These are phyloP conservation scores for Panopea generosa DNA, from an alignment of 2,888 invertebrate species.

Conservation along the genomic window DNA sequence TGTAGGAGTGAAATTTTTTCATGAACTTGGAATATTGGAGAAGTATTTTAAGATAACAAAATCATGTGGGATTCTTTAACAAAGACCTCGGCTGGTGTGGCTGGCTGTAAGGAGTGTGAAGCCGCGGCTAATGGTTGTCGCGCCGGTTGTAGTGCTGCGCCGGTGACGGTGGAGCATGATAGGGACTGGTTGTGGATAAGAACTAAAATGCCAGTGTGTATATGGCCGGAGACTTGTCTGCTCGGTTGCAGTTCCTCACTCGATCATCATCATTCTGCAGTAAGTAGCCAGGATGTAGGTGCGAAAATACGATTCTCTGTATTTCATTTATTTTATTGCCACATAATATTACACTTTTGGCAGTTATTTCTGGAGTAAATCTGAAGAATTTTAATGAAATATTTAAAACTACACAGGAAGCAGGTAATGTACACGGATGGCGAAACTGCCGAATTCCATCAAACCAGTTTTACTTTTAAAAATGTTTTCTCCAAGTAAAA, in stretches of 20 bases:
- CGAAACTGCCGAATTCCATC: too few relatives aligned
- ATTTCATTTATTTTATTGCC: too few relatives aligned
- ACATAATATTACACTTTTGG: too few relatives aligned
- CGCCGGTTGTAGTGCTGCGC: slow-evolving; percentile 51
- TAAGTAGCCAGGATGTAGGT: slow-evolving; percentile 1
- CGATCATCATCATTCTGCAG: slow-evolving; percentile 25
- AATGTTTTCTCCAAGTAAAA: too few relatives aligned
- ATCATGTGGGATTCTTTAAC: slow-evolving; percentile 58
- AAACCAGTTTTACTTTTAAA: too few relatives aligned
- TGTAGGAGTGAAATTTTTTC: too few relatives aligned
- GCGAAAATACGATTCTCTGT: too few relatives aligned
- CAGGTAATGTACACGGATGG: too few relatives aligned
- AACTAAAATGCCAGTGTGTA: slow-evolving; percentile 77
- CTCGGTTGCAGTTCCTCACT: slow-evolving; percentile 66
- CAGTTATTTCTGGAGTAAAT: too few relatives aligned
- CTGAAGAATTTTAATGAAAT: too few relatives aligned
- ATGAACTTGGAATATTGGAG: too few relatives aligned
- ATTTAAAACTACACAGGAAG: too few relatives aligned
- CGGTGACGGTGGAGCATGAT: slow-evolving; percentile 68
- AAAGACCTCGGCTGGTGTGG: slow-evolving; percentile 52
- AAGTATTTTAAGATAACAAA: background rate
- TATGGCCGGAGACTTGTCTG: slow-evolving; percentile 77
- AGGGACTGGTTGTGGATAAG: slow-evolving; percentile 71
- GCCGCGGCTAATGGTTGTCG: slow-evolving; percentile 53
- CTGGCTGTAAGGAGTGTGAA: slow-evolving; percentile 64